A percentile compares a stretch with the other conserved stretches of the same genome.
Evolutionary conservation across 2,888 invertebrate species (phyloP).

Genomic region (Gymnoscelis rufifasciata): DNA sequence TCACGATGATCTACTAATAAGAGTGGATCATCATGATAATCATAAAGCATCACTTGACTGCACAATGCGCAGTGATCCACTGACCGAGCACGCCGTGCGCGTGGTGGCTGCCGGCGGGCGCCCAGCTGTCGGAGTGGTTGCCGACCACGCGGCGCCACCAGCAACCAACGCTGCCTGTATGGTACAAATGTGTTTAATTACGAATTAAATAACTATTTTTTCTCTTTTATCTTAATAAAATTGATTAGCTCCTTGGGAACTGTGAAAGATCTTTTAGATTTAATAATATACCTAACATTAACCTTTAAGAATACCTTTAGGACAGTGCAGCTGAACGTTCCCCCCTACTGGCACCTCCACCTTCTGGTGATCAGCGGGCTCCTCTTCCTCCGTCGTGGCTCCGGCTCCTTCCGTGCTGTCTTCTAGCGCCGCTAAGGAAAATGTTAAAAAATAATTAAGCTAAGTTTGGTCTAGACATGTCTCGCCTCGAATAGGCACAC

Average conservation of each 20-base stretch:
- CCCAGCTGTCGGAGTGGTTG: slow-evolving; percentile 60
- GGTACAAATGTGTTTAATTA: too few relatives aligned
- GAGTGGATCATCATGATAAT: too few relatives aligned
- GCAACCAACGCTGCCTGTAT: slow-evolving; percentile 67
- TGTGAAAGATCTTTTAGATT: too few relatives aligned
- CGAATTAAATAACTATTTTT: too few relatives aligned
- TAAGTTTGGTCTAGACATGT: too few relatives aligned
- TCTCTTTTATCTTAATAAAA: too few relatives aligned
- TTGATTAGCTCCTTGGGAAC: too few relatives aligned
- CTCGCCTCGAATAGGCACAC: too few relatives aligned
- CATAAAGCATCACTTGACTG: too few relatives aligned
- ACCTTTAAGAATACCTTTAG: slow-evolving; percentile 80
- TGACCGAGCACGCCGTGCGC: slow-evolving; percentile 69
- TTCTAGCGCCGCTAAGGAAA: slow-evolving; percentile 41
- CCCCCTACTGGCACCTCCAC: slow-evolving; percentile 92
- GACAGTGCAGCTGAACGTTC: slow-evolving; percentile 91
- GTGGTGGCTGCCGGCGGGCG: slow-evolving; percentile 64
- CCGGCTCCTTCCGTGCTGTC: slow-evolving; percentile 44
- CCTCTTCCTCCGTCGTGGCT: slow-evolving; percentile 45
- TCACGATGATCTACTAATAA: too few relatives aligned
- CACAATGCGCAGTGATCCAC: too few relatives aligned
- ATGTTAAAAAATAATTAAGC: background rate
- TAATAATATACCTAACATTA: too few relatives aligned
- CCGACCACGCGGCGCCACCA: slow-evolving; percentile 72
- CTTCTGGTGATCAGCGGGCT: slow-evolving; percentile 74